Base-by-base conservation (phyloP, 2,797 vertebrate species). In the Pangasius larnaudii region DNA sequence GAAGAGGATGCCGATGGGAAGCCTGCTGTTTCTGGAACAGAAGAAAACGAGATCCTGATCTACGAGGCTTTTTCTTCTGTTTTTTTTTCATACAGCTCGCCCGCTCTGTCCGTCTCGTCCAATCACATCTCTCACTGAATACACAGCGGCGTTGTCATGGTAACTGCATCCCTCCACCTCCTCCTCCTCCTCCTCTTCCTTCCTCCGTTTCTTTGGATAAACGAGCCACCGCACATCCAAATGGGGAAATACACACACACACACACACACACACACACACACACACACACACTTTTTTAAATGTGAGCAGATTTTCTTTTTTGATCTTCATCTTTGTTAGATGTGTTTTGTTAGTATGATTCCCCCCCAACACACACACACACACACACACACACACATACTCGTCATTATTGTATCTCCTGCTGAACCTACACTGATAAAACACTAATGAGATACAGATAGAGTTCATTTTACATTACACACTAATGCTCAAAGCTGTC, bases 61-160 rank as follows among this genome's bases (percentile, higher is more conserved):
- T 88, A 84, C 42, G 30, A 65, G 49, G 51, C n/a, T 83, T 83
- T 83, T 79, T 89, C 86, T 89, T 58, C 51, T 63, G 33, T 39
- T 81, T 56, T 85, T 75, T 88, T 84, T 91, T 88, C 85, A 42
- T 78, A 72, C 82, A 86, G 85, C 84, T 82, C 87, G 42, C 85
- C 83, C 86, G 75, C 85, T 90, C 90, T 88, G 71, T 81, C 85
- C 39, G 71, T 83, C 36, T 89, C 78, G 22, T 80, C 91, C 91
- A 92, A 91, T 91, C 90, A 85, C 81, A 87, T 81, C 61, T 53
- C 83, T 27, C 36, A 10, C 84, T 71, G 79, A 88, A 90, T 90
- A 90, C 87, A 90, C 89, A 90, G 89, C 63, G 3, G 65, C 51
- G 90, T 92, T 88, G 71, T 85, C 89, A 92, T 89, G 85, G 89